phyloP scores from a whole-genome alignment of 2,888 invertebrate genomes.

The Hofmannophila pseudospretella region DNA sequence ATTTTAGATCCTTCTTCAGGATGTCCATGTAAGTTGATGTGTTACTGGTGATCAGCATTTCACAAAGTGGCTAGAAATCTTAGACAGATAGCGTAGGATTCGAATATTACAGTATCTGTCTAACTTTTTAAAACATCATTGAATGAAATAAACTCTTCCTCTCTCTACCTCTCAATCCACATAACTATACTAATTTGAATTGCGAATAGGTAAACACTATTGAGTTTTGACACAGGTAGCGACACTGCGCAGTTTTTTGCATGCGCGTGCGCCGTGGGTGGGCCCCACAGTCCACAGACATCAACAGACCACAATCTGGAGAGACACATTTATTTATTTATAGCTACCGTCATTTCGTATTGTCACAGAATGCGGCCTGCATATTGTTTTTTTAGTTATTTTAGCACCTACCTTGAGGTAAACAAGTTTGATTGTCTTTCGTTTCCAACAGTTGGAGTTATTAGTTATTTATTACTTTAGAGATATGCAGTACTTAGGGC shows the following conservation, averaged over 20 bases:
- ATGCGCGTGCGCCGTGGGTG: constrained; percentile 33
- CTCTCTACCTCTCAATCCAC: no score
- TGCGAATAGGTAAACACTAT: constrained; percentile 5
- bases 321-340: constrained; percentile 28
- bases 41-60: no score
- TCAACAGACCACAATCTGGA: constrained; percentile 13
- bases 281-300: no score
- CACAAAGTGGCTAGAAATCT: no score
- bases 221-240: constrained; percentile 16
- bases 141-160: no score
- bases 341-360: constrained; percentile 24
- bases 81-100: no score
- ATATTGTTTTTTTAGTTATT: constrained; percentile 12
- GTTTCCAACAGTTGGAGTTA: not conserved
- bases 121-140: no score
- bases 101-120: no score
- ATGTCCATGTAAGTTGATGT: no score
- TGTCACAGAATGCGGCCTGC: constrained; percentile 6
- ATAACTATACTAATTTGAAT: not conserved
- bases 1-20: no score
- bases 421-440: constrained; percentile 4
- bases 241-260: constrained; percentile 27
- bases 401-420: constrained; percentile 5
- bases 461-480: no score
- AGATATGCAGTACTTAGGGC: no score